Conservation (phyloP, 2,113 vertebrate species). For the Catharus fuscescens region DNA sequence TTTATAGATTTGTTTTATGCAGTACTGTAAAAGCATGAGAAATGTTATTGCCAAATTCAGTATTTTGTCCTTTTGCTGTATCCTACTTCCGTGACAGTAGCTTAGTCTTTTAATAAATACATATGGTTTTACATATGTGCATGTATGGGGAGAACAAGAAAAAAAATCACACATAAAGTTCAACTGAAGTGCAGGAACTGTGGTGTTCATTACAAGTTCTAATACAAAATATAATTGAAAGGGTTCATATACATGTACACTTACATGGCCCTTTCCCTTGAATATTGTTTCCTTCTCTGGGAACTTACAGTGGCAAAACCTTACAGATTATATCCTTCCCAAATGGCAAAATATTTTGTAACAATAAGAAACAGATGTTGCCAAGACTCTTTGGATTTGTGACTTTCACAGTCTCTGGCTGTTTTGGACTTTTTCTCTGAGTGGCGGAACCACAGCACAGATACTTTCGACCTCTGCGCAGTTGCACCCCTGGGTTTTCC, state of each 20-base stretch:
- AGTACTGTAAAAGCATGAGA: not conserved
- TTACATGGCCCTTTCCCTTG: not conserved
- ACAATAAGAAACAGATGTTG: not conserved
- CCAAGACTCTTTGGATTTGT: not conserved
- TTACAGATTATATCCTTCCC: not conserved
- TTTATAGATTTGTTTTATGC: not conserved
- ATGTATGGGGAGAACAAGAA: not conserved
- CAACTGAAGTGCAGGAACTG: not conserved
- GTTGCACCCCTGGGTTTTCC: not conserved
- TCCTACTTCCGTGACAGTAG: not conserved
- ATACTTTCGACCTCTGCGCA: not conserved
- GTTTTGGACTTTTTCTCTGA: not conserved
- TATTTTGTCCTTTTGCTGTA: not conserved
- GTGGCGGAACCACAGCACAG: not conserved
- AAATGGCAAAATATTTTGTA: not conserved
- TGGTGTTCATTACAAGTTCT: not conserved
- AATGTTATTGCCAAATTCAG: not conserved
- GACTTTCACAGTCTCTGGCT: not conserved
- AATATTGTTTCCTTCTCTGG: not conserved
- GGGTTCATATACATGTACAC: accelerated
- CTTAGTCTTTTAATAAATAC: not conserved
- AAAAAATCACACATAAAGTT: not conserved
- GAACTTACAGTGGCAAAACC: not conserved
- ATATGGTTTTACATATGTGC: not conserved
- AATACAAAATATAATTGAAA: not conserved